Evolutionary conservation across 2,888 invertebrate genomes (phyloP).

Genomic region (Zaprionus obscuricornis): DNA sequence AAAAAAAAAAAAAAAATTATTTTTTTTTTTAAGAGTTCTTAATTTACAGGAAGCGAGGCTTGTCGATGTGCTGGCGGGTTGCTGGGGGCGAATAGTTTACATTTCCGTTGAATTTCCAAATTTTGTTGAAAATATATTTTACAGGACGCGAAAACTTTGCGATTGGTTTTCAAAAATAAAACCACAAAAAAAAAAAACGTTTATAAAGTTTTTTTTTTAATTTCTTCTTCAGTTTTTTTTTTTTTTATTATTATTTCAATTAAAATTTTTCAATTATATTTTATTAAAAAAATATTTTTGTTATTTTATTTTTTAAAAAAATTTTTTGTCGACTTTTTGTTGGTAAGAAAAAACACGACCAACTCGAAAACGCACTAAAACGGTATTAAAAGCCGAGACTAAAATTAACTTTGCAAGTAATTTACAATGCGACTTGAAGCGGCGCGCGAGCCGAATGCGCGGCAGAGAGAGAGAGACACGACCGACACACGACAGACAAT

Average conservation of each 20-base stretch:
- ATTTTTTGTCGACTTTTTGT: conserved; percentile 36
- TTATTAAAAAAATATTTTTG: conserved; percentile 1
- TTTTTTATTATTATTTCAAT: background rate
- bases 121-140: no score
- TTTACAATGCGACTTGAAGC: conserved; percentile 63
- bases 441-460: conserved; percentile 44
- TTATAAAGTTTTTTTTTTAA: no score
- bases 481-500: conserved; percentile 20
- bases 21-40: no score
- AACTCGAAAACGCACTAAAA: conserved; percentile 82
- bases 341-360: conserved; percentile 77
- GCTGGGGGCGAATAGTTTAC: conserved; percentile 81
- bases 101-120: conserved; percentile 74
- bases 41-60: conserved; percentile 42
- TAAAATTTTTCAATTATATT: conserved; percentile 1
- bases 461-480: conserved; percentile 44
- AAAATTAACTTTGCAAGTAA: conserved; percentile 81
- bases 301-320: conserved; percentile 15
- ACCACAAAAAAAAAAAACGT: conserved; percentile 35
- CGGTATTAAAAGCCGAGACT: conserved; percentile 81
- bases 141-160: no score
- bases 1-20: conserved; percentile 24
- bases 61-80: conserved; percentile 16
- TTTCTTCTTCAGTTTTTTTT: no score
- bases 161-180: no score